Conservation (phyloP, 2,888 invertebrate genomes). For the Crocallis elinguaria region DNA sequence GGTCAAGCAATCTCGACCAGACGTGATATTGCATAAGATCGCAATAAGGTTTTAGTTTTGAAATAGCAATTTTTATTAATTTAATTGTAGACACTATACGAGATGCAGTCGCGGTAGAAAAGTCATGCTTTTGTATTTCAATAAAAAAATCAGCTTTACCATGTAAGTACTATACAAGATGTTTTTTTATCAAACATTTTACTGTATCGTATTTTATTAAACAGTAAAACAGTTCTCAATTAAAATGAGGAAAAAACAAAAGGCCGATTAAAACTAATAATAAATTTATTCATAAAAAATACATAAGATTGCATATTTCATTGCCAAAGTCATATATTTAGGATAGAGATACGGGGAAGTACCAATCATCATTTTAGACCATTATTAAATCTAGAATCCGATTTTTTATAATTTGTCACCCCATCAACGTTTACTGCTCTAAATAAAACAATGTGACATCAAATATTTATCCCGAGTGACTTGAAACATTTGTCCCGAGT, state of each 20-base stretch:
- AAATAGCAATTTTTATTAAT: too few species aligned
- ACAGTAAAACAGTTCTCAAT: slow-evolving; percentile 23
- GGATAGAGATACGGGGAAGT: slow-evolving; percentile 6
- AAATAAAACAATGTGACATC: slow-evolving; percentile 20
- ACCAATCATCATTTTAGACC: slow-evolving; percentile 19
- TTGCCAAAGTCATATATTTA: slow-evolving; percentile 27
- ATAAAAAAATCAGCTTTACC: too few species aligned
- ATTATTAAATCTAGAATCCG: slow-evolving; percentile 15
- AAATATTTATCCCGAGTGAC: not conserved
- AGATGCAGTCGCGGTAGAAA: too few species aligned
- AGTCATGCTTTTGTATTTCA: too few species aligned
- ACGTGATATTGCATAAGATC: too few species aligned
- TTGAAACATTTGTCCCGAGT: not conserved
- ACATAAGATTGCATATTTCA: slow-evolving; percentile 35
- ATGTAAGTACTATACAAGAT: too few species aligned
- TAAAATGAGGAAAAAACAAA: slow-evolving; percentile 37
- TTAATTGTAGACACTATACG: too few species aligned
- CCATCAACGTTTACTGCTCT: slow-evolving; percentile 17
- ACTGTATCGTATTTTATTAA: not conserved
- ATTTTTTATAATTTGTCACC: slow-evolving; percentile 11
- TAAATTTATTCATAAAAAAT: slow-evolving; percentile 35
- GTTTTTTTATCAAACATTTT: too few species aligned
- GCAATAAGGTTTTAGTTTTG: too few species aligned
- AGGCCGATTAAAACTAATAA: slow-evolving; percentile 39
- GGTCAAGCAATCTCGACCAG: too few species aligned